Conservation (phyloP, 2,113 vertebrate species). For the Micromys minutus region DNA sequence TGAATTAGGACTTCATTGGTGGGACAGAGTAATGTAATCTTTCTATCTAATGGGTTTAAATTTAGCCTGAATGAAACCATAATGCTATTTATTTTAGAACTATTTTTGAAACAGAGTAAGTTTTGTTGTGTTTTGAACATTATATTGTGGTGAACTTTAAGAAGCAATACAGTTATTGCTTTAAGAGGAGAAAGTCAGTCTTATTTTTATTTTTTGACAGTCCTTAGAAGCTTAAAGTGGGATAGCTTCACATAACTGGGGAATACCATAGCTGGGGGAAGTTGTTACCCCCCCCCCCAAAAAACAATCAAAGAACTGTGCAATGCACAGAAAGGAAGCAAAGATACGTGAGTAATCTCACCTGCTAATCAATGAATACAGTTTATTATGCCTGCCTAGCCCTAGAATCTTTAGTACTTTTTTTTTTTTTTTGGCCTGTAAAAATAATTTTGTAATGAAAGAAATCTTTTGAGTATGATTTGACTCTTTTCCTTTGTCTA, state of each 20-base stretch:
- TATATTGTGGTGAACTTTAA: background rate
- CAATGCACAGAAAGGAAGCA: background rate
- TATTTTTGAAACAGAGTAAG: constrained; percentile 27
- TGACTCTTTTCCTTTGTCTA: constrained; percentile 8
- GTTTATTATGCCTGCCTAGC: background rate
- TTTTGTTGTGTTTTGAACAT: constrained; percentile 36
- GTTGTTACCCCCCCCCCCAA: background rate
- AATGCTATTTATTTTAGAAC: constrained; percentile 22
- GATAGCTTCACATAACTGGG: background rate
- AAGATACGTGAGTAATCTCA: background rate
- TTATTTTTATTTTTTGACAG: background rate
- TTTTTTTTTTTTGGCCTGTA: background rate
- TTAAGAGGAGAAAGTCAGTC: background rate
- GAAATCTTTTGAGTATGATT: constrained; percentile 20
- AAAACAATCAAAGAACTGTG: background rate
- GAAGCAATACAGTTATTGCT: constrained; percentile 4
- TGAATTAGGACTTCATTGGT: background rate
- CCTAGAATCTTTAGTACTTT: background rate
- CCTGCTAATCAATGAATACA: background rate
- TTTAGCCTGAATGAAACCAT: background rate
- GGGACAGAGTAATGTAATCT: background rate
- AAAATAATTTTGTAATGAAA: constrained; percentile 27
- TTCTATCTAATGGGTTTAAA: constrained; percentile 40
- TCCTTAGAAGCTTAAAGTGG: background rate
- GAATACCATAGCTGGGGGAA: background rate